Conservation (phyloP, 2,113 vertebrate species). For the Eurystomus gularis region DNA sequence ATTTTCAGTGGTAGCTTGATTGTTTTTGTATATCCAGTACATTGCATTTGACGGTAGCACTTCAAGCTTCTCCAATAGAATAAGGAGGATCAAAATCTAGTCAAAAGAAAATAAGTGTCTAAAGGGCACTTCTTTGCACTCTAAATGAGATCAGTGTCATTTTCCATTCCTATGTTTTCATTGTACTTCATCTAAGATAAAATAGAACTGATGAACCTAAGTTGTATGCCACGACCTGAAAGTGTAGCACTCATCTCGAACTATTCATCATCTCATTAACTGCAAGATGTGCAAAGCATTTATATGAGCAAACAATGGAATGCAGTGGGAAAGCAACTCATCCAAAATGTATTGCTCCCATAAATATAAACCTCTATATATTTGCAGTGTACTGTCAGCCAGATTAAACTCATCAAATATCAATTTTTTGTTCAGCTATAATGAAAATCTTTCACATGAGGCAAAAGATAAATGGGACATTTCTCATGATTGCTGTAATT, state of each 20-base stretch:
- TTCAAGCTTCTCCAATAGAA: neutral
- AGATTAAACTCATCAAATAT: conserved; percentile 24
- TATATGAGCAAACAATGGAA: neutral
- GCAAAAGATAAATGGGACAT: neutral
- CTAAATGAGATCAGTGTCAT: neutral
- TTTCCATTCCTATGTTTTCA: neutral
- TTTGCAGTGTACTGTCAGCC: neutral
- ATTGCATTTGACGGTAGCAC: neutral
- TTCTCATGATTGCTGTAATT: neutral
- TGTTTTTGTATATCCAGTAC: neutral
- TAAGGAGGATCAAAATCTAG: neutral
- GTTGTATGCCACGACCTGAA: neutral
- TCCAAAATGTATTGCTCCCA: neutral
- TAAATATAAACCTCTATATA: neutral
- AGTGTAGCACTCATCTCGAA: neutral
- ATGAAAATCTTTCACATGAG: neutral
- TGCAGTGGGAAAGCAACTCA: neutral
- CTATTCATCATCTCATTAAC: neutral
- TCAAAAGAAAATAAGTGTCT: neutral
- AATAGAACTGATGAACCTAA: neutral
- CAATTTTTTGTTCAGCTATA: neutral
- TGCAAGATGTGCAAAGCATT: neutral
- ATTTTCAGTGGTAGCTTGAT: neutral
- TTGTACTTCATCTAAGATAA: neutral
- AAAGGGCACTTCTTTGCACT: neutral